phyloP scores from a whole-genome alignment of 2,888 invertebrate species.

The Petrolisthes manimaculis region DNA sequence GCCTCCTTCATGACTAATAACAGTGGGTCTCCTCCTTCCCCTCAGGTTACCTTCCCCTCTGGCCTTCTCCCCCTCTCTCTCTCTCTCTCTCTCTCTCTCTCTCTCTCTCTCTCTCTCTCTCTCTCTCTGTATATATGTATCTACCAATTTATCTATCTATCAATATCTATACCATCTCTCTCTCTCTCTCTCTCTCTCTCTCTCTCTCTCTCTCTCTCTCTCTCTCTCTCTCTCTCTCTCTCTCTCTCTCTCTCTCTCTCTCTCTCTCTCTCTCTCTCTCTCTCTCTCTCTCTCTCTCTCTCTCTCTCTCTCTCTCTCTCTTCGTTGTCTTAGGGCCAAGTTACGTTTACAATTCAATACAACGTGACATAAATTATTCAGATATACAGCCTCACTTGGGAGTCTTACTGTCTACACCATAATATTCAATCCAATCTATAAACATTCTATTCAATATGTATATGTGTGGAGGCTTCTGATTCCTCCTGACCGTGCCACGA shows the following conservation, averaged over 20 bases:
- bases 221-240: constrained; percentile 1
- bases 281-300: not conserved
- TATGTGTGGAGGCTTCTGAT: too few species aligned
- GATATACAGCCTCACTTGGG: not conserved
- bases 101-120: not conserved
- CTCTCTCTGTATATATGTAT: not conserved
- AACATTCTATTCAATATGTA: not conserved
- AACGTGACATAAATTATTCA: not conserved
- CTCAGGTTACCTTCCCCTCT: not conserved
- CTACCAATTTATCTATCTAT: not conserved
- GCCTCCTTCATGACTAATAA: not conserved
- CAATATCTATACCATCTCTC: not conserved
- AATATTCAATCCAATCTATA: not conserved
- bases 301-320: not conserved
- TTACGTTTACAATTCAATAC: not conserved
- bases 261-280: constrained; percentile 15
- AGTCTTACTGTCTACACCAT: not conserved
- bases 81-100: not conserved
- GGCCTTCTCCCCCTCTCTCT: not conserved
- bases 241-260: constrained; percentile 5
- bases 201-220: not conserved
- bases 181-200: not conserved
- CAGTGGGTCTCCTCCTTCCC: not conserved
- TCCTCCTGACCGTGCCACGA: too few species aligned
- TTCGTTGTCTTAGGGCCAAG: not conserved